Evolutionary conservation across 2,797 vertebrate species (phyloP), one percentile per base, ranked within the genome.

Genomic region (Microctenopoma steveboyesi): DNA sequence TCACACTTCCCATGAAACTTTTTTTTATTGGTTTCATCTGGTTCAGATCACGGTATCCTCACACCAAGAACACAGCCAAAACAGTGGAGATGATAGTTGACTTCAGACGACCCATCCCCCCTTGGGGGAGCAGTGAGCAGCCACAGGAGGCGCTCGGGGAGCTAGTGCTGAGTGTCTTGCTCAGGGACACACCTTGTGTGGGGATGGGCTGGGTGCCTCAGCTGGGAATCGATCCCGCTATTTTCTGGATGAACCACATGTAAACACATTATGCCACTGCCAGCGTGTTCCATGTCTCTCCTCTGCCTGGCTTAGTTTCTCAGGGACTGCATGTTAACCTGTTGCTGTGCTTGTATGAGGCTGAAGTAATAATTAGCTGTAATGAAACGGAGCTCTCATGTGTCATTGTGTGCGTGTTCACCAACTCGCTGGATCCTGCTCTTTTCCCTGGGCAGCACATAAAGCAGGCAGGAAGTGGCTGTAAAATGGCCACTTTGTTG

Each of bases 371-470:
- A 1, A 74, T 61, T 30, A 51, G 48, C 16, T 61, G 55, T 61
- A 60, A 74, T 57, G 40, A 74, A 74, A 66, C 14, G 30, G 61
- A 60, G 45, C 25, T 13, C 9, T 37, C 30, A 42, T 30, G 35
- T 33, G 51, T 63, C 46, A 37, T 33, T 42, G 30, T 28, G 11
- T 40, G n/a, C 55, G 18, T 4, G 9, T 51, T 4, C 27, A 35
- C 48, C 30, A 51, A 16, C 42, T 35, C 8, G 5, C 49, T 18
- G 48, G 30, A 70, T 59, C 54, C 59, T 58, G 54, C 67, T 79
- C 71, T 64, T 73, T 63, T 68, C 65, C 69, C 73, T n/a, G 49
- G 71, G 63, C 49, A 52, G 57, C 39, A 47, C 59, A 74, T 74
- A 68, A 72, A 59, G 54, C 46, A 50, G 61, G 3, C 53, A 56